Percentiles rank a stretch among this genome's conserved stretches.
Evolutionary conservation across 2,888 invertebrate species (phyloP).

Genomic region (Allophyes oxyacanthae): DNA sequence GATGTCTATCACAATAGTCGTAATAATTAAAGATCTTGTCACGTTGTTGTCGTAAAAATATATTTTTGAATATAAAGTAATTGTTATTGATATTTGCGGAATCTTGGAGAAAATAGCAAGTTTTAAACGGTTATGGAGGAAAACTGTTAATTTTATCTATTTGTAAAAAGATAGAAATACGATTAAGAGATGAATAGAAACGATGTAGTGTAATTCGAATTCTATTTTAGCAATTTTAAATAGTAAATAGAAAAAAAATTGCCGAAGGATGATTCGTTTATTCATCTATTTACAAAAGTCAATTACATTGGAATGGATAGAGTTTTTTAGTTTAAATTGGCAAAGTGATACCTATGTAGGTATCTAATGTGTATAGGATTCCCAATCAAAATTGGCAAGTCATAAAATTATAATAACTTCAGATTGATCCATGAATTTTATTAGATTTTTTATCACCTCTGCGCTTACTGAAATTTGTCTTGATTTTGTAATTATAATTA

Average conservation of each 20-base stretch:
- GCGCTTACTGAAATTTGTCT: too few relatives aligned
- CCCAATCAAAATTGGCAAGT: conserved; percentile 20
- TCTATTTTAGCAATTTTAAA: background rate
- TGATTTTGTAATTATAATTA: too few relatives aligned
- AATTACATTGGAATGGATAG: conserved; percentile 38
- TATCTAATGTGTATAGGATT: too few relatives aligned
- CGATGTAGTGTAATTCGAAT: background rate
- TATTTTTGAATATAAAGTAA: conserved; percentile 31
- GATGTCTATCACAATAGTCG: conserved; percentile 46
- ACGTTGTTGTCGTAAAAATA: conserved; percentile 49
- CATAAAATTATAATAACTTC: conserved; percentile 22
- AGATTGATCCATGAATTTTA: conserved; percentile 1
- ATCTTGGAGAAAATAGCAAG: conserved; percentile 22
- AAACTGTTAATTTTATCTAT: conserved; percentile 18
- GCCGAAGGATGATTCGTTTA: conserved; percentile 13
- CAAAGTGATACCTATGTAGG: conserved; percentile 29
- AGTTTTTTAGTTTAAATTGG: conserved; percentile 46
- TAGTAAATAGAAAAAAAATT: background rate
- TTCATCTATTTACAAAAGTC: conserved; percentile 28
- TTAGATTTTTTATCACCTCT: background rate
- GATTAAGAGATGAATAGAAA: background rate
- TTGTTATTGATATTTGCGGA: conserved; percentile 31
- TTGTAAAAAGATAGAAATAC: background rate
- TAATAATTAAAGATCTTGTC: conserved; percentile 49
- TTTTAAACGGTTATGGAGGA: conserved; percentile 9